Percentiles rank a stretch among this genome's conserved stretches.
Evolutionary conservation across 2,113 vertebrate species (phyloP).

Genomic region (Eublepharis macularius): DNA sequence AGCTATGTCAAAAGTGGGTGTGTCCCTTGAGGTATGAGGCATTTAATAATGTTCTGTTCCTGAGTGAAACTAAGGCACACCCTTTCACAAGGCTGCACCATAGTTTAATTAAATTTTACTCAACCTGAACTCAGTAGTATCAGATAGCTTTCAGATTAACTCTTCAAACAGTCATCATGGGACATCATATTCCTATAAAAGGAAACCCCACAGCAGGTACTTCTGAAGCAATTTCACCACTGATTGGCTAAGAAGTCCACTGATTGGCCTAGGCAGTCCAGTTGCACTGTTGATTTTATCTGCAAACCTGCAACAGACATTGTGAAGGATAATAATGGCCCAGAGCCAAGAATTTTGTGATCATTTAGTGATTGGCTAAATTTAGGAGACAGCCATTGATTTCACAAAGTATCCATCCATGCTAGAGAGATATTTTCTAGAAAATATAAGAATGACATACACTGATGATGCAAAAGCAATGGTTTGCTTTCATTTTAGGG

Average conservation of each 20-base stretch:
- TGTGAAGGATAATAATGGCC: neutral
- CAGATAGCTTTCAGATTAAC: conserved; percentile 34
- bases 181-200: neutral
- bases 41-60: conserved; percentile 59
- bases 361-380: neutral
- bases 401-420: neutral
- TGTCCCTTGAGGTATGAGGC: conserved; percentile 57
- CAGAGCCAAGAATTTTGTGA: neutral
- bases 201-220: fast-evolving
- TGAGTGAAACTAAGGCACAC: conserved; percentile 61
- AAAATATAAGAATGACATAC: neutral
- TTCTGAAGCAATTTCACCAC: neutral
- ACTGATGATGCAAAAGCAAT: neutral
- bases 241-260: neutral
- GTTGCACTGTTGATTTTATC: neutral
- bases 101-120: conserved; percentile 50
- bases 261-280: neutral
- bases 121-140: conserved; percentile 40
- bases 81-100: conserved; percentile 49
- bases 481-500: neutral
- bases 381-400: neutral
- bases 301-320: fast-evolving
- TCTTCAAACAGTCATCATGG: neutral
- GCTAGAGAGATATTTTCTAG: neutral
- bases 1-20: conserved; percentile 61